Evolutionary conservation across 64 coral and sea anemone species (phyloP).

Genomic region (Montipora capricornis): DNA sequence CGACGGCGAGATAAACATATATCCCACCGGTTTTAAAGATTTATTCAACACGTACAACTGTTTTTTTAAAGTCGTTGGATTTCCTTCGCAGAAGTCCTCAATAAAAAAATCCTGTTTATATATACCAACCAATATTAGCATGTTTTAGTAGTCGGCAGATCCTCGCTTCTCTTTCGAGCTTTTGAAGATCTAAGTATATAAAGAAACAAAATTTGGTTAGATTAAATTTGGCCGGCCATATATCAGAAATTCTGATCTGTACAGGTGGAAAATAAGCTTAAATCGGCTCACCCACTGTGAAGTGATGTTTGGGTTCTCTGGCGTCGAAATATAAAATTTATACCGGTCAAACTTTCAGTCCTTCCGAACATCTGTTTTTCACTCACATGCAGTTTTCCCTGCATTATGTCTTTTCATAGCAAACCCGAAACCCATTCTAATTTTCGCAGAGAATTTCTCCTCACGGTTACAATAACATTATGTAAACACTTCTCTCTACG

Average conservation of each 20-base stretch:
- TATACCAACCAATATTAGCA: conserved; percentile 91
- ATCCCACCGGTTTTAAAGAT: background rate
- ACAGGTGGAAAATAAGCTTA: conserved; percentile 28
- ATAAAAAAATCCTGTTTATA: background rate
- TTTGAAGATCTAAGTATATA: conserved; percentile 87
- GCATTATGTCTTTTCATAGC: background rate
- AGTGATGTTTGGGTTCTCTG: conserved; percentile 13
- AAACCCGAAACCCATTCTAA: background rate
- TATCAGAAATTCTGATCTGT: conserved; percentile 44
- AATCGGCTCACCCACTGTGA: conserved; percentile 36
- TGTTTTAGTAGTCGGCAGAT: conserved; percentile 97
- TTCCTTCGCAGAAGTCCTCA: conserved; percentile 16
- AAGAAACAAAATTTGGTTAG: conserved; percentile 23
- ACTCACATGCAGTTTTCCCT: conserved; percentile 12
- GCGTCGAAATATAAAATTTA: conserved; percentile 48
- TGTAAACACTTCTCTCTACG: conserved; percentile 17
- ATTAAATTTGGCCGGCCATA: conserved; percentile 15
- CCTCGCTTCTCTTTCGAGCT: conserved; percentile 98
- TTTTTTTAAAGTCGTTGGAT: background rate
- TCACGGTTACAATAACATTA: background rate
- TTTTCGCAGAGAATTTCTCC: background rate
- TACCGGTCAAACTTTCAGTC: conserved; percentile 20
- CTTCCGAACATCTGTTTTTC: conserved; percentile 22
- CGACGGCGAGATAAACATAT: too few relatives aligned
- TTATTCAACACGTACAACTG: background rate